Evolutionary conservation across 2,888 invertebrate species (phyloP), one percentile per base, ranked within the genome.

Genomic region (Helleia helle): DNA sequence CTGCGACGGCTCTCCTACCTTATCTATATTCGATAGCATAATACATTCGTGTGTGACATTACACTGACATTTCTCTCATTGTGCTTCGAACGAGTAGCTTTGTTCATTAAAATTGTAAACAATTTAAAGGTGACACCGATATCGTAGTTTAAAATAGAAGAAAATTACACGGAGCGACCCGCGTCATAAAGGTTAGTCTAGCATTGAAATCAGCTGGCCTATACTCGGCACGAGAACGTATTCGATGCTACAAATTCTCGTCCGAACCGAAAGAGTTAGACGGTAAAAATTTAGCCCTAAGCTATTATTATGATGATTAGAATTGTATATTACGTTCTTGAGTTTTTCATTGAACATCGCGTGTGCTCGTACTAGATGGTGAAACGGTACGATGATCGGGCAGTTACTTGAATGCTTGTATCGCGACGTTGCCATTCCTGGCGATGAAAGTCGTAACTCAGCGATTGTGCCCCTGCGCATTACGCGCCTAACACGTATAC

Each of bases 401-500:
- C 58, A 56, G 56, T 52, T 47, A 42, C 58, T n/a, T n/a, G n/a
- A n/a, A n/a, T n/a, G n/a, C n/a, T 54, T 53, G 49, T 55, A 59
- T 52, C 52, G 67, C 72, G 64, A 65, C 66, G 70, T 70, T 74
- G 72, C 76, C 75, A 75, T 79, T 72, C 73, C 67, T 65, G 64
- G 67, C 76, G 70, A 80, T 74, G 77, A 81, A 81, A 81, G 75
- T 74, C 66, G 72, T 69, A 60, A 66, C 65, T 66, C 64, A 68
- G 61, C 54, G 51, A 56, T 53, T 57, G 48, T 54, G 57, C 39
- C 39, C 39, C 39, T 40, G 25, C 22, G 38, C 24, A 31, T 31
- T 30, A 15, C 30, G 25, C 13, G 39, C 34, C 34, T 34, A 18
- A 17, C 17, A 34, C 22, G 34, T 34, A 22, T 34, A 18, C 17